Evolutionary conservation across 2,113 vertebrate genomes (phyloP).

Genomic region (Pontoporia blainvillei): DNA sequence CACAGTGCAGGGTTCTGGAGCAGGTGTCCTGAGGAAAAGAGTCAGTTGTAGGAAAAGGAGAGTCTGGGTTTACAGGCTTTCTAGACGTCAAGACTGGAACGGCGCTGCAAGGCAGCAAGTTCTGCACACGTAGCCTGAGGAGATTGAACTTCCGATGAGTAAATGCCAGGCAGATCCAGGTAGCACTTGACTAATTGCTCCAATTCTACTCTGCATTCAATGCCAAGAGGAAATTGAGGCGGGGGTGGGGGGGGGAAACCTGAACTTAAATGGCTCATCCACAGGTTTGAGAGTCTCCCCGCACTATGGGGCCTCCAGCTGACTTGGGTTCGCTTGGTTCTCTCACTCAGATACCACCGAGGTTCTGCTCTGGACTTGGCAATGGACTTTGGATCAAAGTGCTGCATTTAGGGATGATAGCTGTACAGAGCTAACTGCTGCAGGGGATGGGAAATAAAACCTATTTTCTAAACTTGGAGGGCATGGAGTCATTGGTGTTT

Average conservation of each 20-base stretch:
- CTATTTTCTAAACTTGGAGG: background rate
- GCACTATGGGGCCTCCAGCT: fast-evolving
- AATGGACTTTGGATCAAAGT: background rate
- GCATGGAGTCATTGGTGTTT: background rate
- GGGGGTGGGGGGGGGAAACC: too few relatives aligned
- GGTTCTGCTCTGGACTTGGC: background rate
- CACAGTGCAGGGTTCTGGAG: background rate
- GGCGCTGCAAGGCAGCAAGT: background rate
- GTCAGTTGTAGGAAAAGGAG: background rate
- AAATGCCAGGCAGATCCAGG: too few relatives aligned
- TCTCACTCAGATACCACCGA: background rate
- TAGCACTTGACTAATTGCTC: background rate
- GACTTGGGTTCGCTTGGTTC: background rate
- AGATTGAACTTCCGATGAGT: background rate
- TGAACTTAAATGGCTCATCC: background rate
- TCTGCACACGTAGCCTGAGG: fast-evolving
- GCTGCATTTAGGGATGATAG: background rate
- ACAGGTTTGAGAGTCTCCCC: background rate
- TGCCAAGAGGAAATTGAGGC: background rate
- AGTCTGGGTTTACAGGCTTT: background rate
- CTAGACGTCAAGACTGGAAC: background rate
- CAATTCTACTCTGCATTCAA: background rate
- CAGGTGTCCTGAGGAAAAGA: background rate
- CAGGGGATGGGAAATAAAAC: background rate
- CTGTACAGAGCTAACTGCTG: background rate